Base-by-base conservation (phyloP, 2,797 vertebrate species). In the Enteromius argenteus region DNA sequence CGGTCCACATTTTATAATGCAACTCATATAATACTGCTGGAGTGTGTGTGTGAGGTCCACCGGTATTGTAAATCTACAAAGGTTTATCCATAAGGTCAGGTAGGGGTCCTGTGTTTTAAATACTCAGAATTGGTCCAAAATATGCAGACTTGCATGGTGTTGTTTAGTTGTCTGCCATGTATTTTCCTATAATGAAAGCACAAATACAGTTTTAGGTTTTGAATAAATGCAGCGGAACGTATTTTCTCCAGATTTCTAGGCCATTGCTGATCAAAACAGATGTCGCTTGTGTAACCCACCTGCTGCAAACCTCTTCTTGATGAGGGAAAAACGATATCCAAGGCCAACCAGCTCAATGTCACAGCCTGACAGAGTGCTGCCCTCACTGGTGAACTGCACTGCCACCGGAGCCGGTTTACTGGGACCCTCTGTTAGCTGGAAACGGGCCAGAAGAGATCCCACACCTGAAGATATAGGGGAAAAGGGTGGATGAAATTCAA, bases 261-360 rank as follows among this genome's bases (percentile, higher is more conserved):
- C 21, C 21, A 49, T 6, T 64, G 30, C 5, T 7, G 60, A 64
- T 17, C 60, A 56, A 51, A 35, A 53, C 5, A 27, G 37, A 44
- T 9, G 5, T 15, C 8, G 35, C 39, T 46, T 11, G 17, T 0
- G 17, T 1, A 23, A 90, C 95, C 86, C 84, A 99, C 98, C 98
- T 95, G 98, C 98, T 0, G 98, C 98, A 85, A 99, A 99, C 90
- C 98, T 97, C 95, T 99, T 99, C 93, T 99, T 99, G 93, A 99
- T 91, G 81, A 99, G 98, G 51, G 98, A 99, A 94, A 99, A 99
- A 86, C 98, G 96, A 90, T 99, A 99, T 0, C 98, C 98, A 8
- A 97, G 96, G 21, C 98, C 97, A 0, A 97, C 96, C 39, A 99
- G 97, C 89, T 99, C 97, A 19, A 99, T 99, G 93, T 99, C 97